Percentiles rank a stretch among this genome's conserved stretches.
These are phyloP conservation scores for Chloromyia formosa DNA, from an alignment of 2,888 invertebrate genomes.

Conservation along the genomic window DNA sequence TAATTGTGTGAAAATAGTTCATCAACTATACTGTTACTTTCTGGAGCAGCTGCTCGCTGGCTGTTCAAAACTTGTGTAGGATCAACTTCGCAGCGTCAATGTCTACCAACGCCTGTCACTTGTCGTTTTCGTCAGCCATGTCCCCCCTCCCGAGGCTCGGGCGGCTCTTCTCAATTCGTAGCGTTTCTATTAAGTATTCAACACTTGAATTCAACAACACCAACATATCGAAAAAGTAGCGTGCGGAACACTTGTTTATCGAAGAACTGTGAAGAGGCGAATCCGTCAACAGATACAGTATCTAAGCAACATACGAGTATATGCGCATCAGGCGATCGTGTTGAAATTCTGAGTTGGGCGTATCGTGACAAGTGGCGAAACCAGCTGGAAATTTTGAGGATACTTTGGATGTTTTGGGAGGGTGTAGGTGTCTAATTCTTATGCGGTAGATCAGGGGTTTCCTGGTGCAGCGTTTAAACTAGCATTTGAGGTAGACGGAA, in stretches of 20 bases:
- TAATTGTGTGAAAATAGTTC: constrained; percentile 10
- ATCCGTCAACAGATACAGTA: constrained; percentile 44
- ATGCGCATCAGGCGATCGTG: background rate
- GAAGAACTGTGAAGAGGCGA: constrained; percentile 44
- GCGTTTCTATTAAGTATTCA: background rate
- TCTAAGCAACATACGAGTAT: constrained; percentile 41
- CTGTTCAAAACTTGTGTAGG: background rate
- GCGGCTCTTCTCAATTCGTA: no score
- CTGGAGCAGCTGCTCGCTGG: no score
- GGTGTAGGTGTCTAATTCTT: no score
- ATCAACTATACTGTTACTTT: background rate
- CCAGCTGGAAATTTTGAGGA: no score
- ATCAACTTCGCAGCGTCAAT: background rate
- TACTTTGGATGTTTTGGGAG: no score
- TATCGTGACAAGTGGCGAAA: no score
- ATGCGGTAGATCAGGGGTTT: no score
- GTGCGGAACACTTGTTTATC: constrained; percentile 47
- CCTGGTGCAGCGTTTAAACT: no score
- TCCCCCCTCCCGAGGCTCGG: no score
- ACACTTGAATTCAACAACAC: constrained; percentile 11
- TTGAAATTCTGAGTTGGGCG: no score
- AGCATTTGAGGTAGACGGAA: no score
- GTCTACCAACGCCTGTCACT: constrained; percentile 3
- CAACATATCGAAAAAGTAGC: background rate
- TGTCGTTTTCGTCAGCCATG: background rate